Evolutionary conservation across 2,797 vertebrate genomes (phyloP).

Genomic region (Onychomys torridus): DNA sequence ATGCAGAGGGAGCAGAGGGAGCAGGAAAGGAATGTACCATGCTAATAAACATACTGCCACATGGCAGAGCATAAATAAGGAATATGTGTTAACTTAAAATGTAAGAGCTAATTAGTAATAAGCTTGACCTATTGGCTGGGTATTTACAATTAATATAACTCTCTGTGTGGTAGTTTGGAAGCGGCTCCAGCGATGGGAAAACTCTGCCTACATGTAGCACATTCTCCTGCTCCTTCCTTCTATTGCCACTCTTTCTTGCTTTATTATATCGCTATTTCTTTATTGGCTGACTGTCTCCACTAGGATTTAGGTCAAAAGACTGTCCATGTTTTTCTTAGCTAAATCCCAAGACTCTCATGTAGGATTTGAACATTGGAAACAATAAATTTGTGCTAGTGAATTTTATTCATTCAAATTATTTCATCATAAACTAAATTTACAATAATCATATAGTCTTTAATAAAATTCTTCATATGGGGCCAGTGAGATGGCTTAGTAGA

Average conservation of each 20-base stretch:
- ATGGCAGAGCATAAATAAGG: too few species aligned
- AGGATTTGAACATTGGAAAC: slow-evolving; percentile 10
- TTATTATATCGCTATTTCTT: not conserved
- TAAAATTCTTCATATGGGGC: slow-evolving; percentile 51
- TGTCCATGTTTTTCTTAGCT: slow-evolving; percentile 17
- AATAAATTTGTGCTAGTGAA: slow-evolving; percentile 33
- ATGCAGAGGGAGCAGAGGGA: too few species aligned
- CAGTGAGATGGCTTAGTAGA: not conserved
- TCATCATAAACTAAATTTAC: slow-evolving; percentile 47
- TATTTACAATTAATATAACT: too few species aligned
- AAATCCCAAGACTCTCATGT: not conserved
- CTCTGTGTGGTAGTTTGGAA: too few species aligned
- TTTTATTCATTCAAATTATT: slow-evolving; percentile 43
- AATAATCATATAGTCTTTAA: slow-evolving; percentile 1
- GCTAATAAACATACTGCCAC: too few species aligned
- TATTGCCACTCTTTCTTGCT: not conserved
- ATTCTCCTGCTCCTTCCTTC: not conserved
- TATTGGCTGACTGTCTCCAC: not conserved
- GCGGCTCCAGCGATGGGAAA: too few species aligned
- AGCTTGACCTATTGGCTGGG: too few species aligned
- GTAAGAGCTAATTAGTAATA: too few species aligned
- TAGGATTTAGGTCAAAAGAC: not conserved
- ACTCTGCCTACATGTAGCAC: not conserved
- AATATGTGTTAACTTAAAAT: too few species aligned
- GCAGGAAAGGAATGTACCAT: too few species aligned